phyloP scores from a whole-genome alignment of 1,140 invertebrate species.

The Aphaenogaster rudis region DNA sequence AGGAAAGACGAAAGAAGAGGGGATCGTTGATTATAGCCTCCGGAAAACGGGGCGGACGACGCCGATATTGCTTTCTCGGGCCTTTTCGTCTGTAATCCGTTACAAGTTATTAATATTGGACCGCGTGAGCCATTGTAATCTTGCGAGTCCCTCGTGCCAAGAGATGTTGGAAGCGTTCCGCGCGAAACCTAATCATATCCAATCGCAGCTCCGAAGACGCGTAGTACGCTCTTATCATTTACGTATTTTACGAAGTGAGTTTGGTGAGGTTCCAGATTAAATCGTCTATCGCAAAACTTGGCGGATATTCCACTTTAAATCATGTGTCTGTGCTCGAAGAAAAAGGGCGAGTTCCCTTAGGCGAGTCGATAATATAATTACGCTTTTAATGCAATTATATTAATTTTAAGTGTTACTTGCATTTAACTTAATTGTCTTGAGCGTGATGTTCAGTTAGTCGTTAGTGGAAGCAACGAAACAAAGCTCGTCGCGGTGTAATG shows the following conservation, averaged over 20 bases:
- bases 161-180: not conserved
- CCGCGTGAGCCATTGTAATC: not conserved
- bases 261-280: not conserved
- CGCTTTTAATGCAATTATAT: not conserved
- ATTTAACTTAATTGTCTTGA: not conserved
- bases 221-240: not conserved
- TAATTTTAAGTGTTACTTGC: not conserved
- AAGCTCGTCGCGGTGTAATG: not conserved
- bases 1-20: not conserved
- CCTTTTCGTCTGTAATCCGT: constrained; percentile 23
- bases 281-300: not conserved
- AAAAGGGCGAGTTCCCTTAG: not conserved
- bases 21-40: not conserved
- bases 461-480: constrained; percentile 7
- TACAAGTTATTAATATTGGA: constrained; percentile 49
- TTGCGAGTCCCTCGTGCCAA: too few species aligned
- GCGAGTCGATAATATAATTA: not conserved
- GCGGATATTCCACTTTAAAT: not conserved
- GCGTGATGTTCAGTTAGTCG: not conserved
- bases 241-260: not conserved
- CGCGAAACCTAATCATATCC: not conserved
- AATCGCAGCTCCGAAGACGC: not conserved
- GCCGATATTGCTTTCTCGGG: constrained; percentile 17
- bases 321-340: not conserved
- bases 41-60: not conserved